Base-by-base conservation (phyloP, 2,113 vertebrate genomes). In the Boulengeromyrus knoepffleri region DNA sequence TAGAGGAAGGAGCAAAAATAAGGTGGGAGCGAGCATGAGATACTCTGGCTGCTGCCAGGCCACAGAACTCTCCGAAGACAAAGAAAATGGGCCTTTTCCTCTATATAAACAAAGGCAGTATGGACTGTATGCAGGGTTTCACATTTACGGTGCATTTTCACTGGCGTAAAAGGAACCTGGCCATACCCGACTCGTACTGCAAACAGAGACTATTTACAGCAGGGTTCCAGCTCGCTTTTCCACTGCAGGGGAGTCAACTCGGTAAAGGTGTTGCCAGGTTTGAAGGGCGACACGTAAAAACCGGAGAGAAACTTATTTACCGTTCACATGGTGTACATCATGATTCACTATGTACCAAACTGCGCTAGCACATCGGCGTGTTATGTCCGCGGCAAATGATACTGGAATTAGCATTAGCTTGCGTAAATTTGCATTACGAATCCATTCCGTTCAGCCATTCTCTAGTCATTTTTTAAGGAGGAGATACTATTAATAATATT, bases 1-100 rank as follows among this genome's bases (percentile, higher is more conserved):
- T 70, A 70, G 62, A 70, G 90, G 90, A 90, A 92, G 88, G 10
- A 53, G 39, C 89, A 89, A 83, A 91, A 92, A 46, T 89, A 86
- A 91, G 88, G 77, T 49, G 50, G 88, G 88, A 89, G 88, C 86
- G 80, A 66, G 42, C 9, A 56, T 74, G 45, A 50, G 17, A 88
- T 31, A 47, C 62, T 27, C 62, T 53, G 85, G 85, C 17, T 10
- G 24, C 45, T 46, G 88, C 58, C 88, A 74, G 45, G 39, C 46
- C 45, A 62, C 62, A 13, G 66, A 13, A 8, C 52, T 36, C 50
- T 58, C 87, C 7, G 21, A 47, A 5, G 88, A 53, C 66, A 62
- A 62, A 62, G 27, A 85, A 62, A 89, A 89, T 52, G n/a, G 15
- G 45, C 39, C 49, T 24, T 31, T 45, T 36, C 21, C 89, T 89